These are phyloP conservation scores for Choristoneura fumiferana DNA, from an alignment of 1,140 invertebrate species.

Conservation along the genomic window DNA sequence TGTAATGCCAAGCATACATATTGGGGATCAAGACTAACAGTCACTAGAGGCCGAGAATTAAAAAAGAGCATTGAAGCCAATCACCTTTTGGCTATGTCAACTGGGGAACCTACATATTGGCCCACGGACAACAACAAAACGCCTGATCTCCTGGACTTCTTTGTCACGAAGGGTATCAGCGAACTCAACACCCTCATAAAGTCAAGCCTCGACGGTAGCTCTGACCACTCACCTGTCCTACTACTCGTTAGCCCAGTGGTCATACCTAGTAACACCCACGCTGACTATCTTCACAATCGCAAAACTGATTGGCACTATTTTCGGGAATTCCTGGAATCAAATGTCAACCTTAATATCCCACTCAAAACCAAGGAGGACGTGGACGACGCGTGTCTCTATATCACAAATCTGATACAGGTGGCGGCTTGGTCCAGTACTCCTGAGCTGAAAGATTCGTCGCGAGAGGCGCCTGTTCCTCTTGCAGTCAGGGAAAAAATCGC, in stretches of 20 bases:
- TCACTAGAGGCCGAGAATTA: slow-evolving; percentile 25
- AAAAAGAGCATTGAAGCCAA: slow-evolving; percentile 22
- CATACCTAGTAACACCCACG: background rate
- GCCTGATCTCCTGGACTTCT: slow-evolving; percentile 26
- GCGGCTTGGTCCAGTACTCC: too few relatives aligned
- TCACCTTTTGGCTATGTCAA: slow-evolving; percentile 10
- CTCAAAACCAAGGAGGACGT: too few relatives aligned
- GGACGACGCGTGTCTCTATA: too few relatives aligned
- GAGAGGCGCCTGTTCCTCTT: too few relatives aligned
- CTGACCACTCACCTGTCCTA: slow-evolving; percentile 19
- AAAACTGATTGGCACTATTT: slow-evolving; percentile 24
- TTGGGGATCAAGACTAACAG: slow-evolving; percentile 27
- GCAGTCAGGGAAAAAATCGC: too few relatives aligned
- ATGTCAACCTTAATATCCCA: too few relatives aligned
- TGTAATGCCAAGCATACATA: slow-evolving; percentile 31
- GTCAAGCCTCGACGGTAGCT: background rate
- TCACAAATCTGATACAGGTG: too few relatives aligned
- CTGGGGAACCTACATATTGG: slow-evolving; percentile 25
- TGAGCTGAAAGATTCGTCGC: too few relatives aligned
- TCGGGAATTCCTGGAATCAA: too few relatives aligned
- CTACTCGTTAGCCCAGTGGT: slow-evolving; percentile 12
- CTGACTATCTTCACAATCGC: background rate
- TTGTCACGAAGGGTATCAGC: background rate
- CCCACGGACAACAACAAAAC: slow-evolving; percentile 18
- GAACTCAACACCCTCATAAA: background rate